Percentiles rank a stretch among this genome's conserved stretches.
phyloP scores from a whole-genome alignment of 1,140 invertebrate genomes.

The Eurosta solidaginis region DNA sequence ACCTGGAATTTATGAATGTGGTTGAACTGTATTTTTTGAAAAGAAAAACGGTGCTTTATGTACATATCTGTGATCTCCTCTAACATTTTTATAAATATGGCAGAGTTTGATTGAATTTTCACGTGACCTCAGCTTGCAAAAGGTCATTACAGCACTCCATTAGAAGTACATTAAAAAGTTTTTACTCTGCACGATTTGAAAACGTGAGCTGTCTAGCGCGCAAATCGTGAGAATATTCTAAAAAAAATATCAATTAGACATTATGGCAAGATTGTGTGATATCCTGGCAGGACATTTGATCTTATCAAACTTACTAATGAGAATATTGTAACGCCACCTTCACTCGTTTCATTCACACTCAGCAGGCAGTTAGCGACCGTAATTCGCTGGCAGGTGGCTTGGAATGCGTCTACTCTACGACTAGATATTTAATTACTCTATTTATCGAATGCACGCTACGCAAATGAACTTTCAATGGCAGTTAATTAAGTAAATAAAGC shows the following conservation, averaged over 20 bases:
- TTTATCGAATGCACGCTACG: neutral
- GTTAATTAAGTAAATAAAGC: neutral
- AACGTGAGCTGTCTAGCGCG: neutral
- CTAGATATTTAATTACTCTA: slow-evolving; percentile 2
- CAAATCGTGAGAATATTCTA: neutral
- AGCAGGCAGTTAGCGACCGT: neutral
- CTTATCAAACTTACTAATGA: slow-evolving; percentile 8
- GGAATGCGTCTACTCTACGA: neutral
- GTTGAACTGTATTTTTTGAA: neutral
- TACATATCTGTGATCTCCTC: neutral
- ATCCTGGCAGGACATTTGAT: neutral
- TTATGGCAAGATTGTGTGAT: neutral
- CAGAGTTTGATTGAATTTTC: slow-evolving; percentile 2
- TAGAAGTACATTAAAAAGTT: slow-evolving; percentile 5
- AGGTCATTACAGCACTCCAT: neutral
- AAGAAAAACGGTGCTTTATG: neutral
- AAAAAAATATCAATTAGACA: neutral
- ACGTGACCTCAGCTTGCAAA: neutral
- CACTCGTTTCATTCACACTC: neutral
- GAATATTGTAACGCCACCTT: neutral
- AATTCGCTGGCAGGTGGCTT: neutral
- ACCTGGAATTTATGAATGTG: neutral
- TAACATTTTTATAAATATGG: neutral
- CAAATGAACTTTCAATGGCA: neutral
- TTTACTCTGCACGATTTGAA: neutral